Base-by-base conservation (phyloP, 2,113 vertebrate genomes). In the Tenebrosternarchus preto region DNA sequence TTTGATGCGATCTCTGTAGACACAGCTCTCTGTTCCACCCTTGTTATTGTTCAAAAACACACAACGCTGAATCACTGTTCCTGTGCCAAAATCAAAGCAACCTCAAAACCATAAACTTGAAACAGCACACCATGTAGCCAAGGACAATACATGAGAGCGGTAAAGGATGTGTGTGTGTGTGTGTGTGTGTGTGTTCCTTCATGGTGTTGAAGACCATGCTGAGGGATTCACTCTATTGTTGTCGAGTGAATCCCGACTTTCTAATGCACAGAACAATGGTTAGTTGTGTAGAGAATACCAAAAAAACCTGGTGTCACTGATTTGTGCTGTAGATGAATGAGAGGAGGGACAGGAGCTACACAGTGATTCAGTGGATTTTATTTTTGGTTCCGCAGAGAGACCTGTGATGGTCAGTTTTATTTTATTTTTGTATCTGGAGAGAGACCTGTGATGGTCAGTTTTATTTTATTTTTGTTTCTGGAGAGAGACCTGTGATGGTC, bases 61-160 rank as follows among this genome's bases (percentile, higher is more conserved):
- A 75, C 27, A 4, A n/a, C 15, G 5, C 59, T 71, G 22, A 24
- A 46, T 12, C 0, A 55, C 25, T 60, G 70, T 59, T 43, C n/a
- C 33, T 36, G 12, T 31, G 55, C 29, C 64, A 68, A 73, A 56
- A 74, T 70, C 31, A 56, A 76, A 71, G 25, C 36, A 59, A 80
- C 59, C 33, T 39, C 66, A 66, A 22, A 80, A 72, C 66, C 77
- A 53, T 77, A 19, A 59, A 72, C 82, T 59, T 57, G 17, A 57
- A 72, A 55, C 68, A 60, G 19, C 50, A 29, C 6, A 24, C 25
- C 61, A 27, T 9, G 0, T 17, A 29, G 73, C 77, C 77, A 83
- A 83, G 59, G 66, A 80, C 59, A 80, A 83, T 73, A 77, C 20
- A 67, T 24, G 29, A 64, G 43, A 36, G 33, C 46, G 2, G 73